Conservation (phyloP, 2,113 vertebrate species). For the Pardalotus punctatus region DNA sequence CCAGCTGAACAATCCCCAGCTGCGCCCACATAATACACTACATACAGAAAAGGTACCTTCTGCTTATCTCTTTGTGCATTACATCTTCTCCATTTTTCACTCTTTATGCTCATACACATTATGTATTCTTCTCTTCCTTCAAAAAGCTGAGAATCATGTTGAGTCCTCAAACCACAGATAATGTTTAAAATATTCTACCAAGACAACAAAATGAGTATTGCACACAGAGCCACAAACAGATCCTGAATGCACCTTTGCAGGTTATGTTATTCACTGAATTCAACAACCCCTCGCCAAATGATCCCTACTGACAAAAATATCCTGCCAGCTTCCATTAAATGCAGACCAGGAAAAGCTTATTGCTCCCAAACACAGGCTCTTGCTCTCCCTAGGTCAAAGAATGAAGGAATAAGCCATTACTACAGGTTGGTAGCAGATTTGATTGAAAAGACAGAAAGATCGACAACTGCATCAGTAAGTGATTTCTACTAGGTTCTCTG, state of each 20-base stretch:
- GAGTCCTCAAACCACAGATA: neutral
- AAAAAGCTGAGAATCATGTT: neutral
- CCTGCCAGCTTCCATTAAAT: neutral
- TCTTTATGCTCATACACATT: rapidly evolving
- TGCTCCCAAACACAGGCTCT: neutral
- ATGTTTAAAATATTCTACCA: neutral
- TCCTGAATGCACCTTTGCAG: neutral
- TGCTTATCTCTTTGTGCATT: neutral
- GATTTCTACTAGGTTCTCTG: neutral
- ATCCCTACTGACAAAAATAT: neutral
- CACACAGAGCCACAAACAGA: neutral
- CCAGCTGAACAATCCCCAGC: neutral
- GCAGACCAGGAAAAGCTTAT: neutral
- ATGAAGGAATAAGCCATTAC: neutral
- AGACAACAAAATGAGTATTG: neutral
- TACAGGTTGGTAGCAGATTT: neutral
- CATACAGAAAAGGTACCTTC: neutral
- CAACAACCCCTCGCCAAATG: rapidly evolving
- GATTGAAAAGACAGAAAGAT: neutral
- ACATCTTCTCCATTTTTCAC: neutral
- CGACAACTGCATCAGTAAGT: neutral
- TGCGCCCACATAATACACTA: neutral
- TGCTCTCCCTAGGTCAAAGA: neutral
- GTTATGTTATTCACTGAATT: neutral
- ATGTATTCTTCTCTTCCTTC: neutral